These are phyloP conservation scores for Rhingia campestris DNA, from an alignment of 2,888 invertebrate species.

Conservation along the genomic window DNA sequence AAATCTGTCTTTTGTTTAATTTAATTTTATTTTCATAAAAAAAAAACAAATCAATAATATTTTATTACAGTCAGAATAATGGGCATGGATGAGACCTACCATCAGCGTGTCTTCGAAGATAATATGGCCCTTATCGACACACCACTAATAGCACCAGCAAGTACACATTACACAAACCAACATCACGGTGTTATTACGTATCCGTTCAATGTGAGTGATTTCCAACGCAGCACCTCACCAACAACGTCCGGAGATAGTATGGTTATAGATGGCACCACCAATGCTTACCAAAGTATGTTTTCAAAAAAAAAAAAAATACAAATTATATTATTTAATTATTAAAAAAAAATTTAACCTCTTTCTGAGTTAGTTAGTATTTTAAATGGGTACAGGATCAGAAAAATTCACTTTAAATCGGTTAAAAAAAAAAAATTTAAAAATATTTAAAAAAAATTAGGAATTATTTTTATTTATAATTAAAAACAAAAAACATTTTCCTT, in stretches of 20 bases:
- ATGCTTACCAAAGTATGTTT: constrained; percentile 83
- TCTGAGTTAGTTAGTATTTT: background rate
- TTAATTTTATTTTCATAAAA: constrained; percentile 63
- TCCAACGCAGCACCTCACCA: constrained; percentile 77
- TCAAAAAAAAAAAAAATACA: constrained; percentile 54
- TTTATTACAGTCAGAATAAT: constrained; percentile 83
- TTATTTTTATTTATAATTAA: constrained; percentile 27
- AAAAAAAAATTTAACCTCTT: constrained; percentile 17
- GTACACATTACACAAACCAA: constrained; percentile 81
- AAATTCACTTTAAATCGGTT: constrained; percentile 15
- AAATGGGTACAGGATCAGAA: constrained; percentile 7
- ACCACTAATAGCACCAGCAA: constrained; percentile 81
- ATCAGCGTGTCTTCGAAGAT: constrained; percentile 83
- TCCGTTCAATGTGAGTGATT: constrained; percentile 83
- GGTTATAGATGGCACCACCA: constrained; percentile 78
- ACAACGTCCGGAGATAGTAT: constrained; percentile 75
- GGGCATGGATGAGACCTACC: constrained; percentile 83
- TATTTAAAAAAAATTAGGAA: constrained; percentile 2
- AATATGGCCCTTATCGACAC: constrained; percentile 83
- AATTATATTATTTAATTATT: constrained; percentile 4
- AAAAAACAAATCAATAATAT: constrained; percentile 72
- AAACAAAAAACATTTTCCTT: background rate
- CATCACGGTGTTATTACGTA: constrained; percentile 80
- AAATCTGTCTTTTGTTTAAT: constrained; percentile 21
- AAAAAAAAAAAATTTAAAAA: background rate